These are phyloP conservation scores for Lasioglossum vierecki DNA, from an alignment of 2,888 invertebrate species.

Conservation along the genomic window DNA sequence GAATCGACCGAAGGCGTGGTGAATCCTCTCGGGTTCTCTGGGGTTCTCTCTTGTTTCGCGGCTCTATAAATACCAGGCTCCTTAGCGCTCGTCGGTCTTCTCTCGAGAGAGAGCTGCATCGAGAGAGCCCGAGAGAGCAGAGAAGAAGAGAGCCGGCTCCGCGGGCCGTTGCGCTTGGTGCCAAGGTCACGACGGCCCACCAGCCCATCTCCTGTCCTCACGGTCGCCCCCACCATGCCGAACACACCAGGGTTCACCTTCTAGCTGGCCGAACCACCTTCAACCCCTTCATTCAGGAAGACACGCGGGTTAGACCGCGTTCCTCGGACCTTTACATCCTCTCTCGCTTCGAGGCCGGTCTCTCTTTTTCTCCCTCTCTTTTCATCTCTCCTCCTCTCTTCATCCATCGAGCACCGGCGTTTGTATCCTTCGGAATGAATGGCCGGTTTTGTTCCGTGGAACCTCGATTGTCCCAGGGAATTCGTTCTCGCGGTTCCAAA, in stretches of 20 bases:
- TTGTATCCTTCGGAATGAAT: constrained; percentile 10
- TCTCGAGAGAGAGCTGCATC: constrained; percentile 31
- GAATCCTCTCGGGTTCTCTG: constrained; percentile 23
- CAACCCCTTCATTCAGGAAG: constrained; percentile 68
- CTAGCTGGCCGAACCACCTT: constrained; percentile 39
- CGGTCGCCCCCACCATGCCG: constrained; percentile 15
- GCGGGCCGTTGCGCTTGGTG: constrained; percentile 72
- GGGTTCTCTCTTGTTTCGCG: constrained; percentile 49
- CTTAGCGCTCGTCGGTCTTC: constrained; percentile 51
- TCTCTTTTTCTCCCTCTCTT: neutral
- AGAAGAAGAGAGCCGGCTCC: constrained; percentile 14
- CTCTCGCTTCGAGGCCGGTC: neutral
- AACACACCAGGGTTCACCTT: constrained; percentile 30
- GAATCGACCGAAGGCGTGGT: constrained; percentile 24
- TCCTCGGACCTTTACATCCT: neutral
- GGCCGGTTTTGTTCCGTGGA: neutral
- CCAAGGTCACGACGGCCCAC: constrained; percentile 69
- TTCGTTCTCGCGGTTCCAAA: neutral
- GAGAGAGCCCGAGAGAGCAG: constrained; percentile 14
- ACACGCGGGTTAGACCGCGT: constrained; percentile 1
- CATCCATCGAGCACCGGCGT: neutral
- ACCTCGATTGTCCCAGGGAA: neutral
- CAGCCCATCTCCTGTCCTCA: constrained; percentile 49
- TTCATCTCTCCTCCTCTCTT: neutral
- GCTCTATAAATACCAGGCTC: constrained; percentile 74